phyloP scores from a whole-genome alignment of 2,888 invertebrate genomes.

The Xanthia icteritia region DNA sequence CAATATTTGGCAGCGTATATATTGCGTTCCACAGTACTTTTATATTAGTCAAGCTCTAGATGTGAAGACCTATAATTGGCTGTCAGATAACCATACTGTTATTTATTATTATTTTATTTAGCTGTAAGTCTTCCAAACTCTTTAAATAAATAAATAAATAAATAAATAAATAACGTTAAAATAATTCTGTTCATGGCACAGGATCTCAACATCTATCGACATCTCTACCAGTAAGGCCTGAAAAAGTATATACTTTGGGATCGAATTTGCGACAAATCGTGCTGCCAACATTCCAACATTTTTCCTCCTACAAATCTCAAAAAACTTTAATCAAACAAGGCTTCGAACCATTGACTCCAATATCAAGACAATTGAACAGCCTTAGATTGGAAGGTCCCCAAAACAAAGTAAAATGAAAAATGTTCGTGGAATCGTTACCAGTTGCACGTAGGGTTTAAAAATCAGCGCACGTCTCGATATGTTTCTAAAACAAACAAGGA shows the following conservation, averaged over 20 bases:
- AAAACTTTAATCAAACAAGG: constrained; percentile 26
- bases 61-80: too few species aligned
- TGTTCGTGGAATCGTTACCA: constrained; percentile 18
- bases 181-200: not conserved
- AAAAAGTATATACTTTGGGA: not conserved
- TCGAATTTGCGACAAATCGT: too few species aligned
- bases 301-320: not conserved
- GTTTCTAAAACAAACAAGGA: constrained; percentile 50
- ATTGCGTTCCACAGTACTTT: too few species aligned
- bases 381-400: constrained; percentile 16
- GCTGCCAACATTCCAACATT: not conserved
- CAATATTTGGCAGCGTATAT: too few species aligned
- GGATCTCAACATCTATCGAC: too few species aligned
- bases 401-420: constrained; percentile 47
- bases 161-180: too few species aligned
- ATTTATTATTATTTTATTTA: too few species aligned
- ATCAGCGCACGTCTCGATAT: constrained; percentile 48
- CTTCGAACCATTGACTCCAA: constrained; percentile 17
- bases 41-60: too few species aligned
- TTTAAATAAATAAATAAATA: too few species aligned
- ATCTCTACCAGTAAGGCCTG: not conserved
- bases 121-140: too few species aligned
- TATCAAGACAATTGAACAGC: not conserved
- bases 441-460: constrained; percentile 49
- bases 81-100: too few species aligned